A percentile compares a stretch with the other conserved stretches of the same genome.
phyloP scores from a whole-genome alignment of 2,797 vertebrate genomes.

The Lates japonicus region DNA sequence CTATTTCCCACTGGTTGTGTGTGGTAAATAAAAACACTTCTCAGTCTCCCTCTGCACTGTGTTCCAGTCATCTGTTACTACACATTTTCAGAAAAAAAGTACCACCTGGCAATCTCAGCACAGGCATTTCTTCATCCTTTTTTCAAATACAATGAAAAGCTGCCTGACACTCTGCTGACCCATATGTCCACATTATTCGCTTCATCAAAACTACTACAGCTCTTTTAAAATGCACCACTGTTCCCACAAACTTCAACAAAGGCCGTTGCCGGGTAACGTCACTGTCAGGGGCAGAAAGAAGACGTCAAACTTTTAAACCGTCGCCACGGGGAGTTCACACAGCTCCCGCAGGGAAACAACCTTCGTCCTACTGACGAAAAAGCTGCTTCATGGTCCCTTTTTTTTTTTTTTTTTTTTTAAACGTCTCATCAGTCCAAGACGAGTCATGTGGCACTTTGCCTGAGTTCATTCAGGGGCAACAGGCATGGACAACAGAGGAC shows the following conservation, averaged over 20 bases:
- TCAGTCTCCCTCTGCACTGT: background rate
- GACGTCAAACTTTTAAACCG: slow-evolving; percentile 33
- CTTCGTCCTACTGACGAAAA: slow-evolving; percentile 42
- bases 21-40: slow-evolving; percentile 67
- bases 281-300: slow-evolving; percentile 24
- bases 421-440: slow-evolving; percentile 31
- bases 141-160: background rate
- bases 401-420: slow-evolving; percentile 36
- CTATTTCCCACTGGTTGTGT: slow-evolving; percentile 18
- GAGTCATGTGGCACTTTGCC: slow-evolving; percentile 56
- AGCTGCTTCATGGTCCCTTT: slow-evolving; percentile 29
- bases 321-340: slow-evolving; percentile 31
- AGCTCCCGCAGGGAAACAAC: slow-evolving; percentile 28
- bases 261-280: slow-evolving; percentile 52
- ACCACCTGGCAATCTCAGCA: background rate
- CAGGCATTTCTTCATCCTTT: background rate
- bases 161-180: slow-evolving; percentile 19
- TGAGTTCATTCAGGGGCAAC: slow-evolving; percentile 47
- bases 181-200: background rate
- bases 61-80: slow-evolving; percentile 16
- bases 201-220: background rate
- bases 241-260: slow-evolving; percentile 61
- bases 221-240: slow-evolving; percentile 17
- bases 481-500: slow-evolving; percentile 38
- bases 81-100: background rate